These are phyloP conservation scores for Poicephalus meyeri DNA, from an alignment of 2,113 vertebrate genomes.

Conservation along the genomic window DNA sequence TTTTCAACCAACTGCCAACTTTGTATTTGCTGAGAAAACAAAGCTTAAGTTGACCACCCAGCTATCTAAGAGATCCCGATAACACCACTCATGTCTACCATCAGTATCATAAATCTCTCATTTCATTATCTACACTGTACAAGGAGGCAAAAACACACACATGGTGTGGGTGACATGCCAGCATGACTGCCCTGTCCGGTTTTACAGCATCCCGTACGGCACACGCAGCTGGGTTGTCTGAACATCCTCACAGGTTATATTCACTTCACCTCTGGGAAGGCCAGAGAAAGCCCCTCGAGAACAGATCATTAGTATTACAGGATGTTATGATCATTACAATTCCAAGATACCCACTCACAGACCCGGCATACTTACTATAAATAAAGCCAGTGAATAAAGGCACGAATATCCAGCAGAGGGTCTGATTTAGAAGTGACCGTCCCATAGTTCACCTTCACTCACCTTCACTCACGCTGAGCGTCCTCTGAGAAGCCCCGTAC, in stretches of 20 bases:
- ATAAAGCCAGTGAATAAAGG: conserved; percentile 17
- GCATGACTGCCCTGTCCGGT: neutral
- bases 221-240: neutral
- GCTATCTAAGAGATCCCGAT: conserved; percentile 65
- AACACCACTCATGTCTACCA: conserved; percentile 52
- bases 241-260: neutral
- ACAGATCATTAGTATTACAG: neutral
- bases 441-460: conserved; percentile 66
- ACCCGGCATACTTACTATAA: neutral
- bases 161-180: conserved; percentile 28
- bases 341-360: neutral
- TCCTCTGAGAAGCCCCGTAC: conserved; percentile 60
- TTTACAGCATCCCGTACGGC: neutral
- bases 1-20: conserved; percentile 66
- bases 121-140: neutral
- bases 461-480: conserved; percentile 52
- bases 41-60: conserved; percentile 72
- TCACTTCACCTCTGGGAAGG: neutral
- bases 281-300: neutral
- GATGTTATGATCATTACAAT: neutral
- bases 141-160: conserved; percentile 38
- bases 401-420: conserved; percentile 13
- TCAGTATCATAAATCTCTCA: conserved; percentile 38
- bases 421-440: neutral
- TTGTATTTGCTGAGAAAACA: conserved; percentile 71